A percentile compares a stretch with the other conserved stretches of the same genome.
These are phyloP conservation scores for Trichopria drosophilae DNA, from an alignment of 2,888 invertebrate genomes.

Conservation along the genomic window DNA sequence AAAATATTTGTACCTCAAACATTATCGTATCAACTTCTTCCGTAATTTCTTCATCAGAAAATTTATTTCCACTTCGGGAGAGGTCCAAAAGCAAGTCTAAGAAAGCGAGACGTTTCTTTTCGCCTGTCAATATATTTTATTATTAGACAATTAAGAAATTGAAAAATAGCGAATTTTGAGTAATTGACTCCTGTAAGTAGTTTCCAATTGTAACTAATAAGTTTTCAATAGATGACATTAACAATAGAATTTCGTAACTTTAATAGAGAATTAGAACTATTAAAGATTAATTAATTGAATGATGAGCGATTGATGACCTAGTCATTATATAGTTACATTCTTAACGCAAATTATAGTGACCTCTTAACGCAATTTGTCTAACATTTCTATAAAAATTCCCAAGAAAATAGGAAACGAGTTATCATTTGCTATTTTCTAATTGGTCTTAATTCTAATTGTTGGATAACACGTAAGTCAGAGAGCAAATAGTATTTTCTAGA, in stretches of 20 bases:
- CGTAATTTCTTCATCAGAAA: slow-evolving; percentile 77
- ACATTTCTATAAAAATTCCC: too few relatives aligned
- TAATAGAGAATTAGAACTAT: too few relatives aligned
- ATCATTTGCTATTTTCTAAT: too few relatives aligned
- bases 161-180: slow-evolving; percentile 1
- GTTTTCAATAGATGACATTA: not conserved
- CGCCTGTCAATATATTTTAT: slow-evolving; percentile 57
- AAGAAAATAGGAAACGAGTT: too few relatives aligned
- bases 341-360: too few relatives aligned
- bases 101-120: slow-evolving; percentile 83
- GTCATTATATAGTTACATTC: too few relatives aligned
- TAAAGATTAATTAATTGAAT: too few relatives aligned
- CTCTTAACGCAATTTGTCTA: too few relatives aligned
- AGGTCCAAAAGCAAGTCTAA: slow-evolving; percentile 83
- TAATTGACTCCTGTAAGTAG: not conserved
- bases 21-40: slow-evolving; percentile 85
- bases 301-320: too few relatives aligned
- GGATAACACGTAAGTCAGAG: too few relatives aligned
- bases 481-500: too few relatives aligned
- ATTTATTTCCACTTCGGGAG: slow-evolving; percentile 71
- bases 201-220: not conserved
- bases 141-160: not conserved
- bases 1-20: slow-evolving; percentile 69
- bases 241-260: not conserved
- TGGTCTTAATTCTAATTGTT: too few relatives aligned